These are phyloP conservation scores for Astropecten irregularis DNA, from an alignment of 53 echinoderm and acorn worm genomes.

Conservation along the genomic window DNA sequence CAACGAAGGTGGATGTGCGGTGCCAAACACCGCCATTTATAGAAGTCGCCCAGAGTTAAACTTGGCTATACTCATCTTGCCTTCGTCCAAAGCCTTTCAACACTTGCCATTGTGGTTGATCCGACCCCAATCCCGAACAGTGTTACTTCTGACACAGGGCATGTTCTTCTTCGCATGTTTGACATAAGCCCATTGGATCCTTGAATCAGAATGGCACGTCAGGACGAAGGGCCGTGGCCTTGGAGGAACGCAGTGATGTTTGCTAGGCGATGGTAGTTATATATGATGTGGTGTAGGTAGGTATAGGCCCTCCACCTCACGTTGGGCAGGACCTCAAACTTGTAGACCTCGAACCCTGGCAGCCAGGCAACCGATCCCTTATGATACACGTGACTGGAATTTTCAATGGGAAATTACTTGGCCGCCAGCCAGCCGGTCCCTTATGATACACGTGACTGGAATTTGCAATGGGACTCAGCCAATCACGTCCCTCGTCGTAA, in stretches of 20 bases:
- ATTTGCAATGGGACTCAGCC: background rate
- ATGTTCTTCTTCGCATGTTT: background rate
- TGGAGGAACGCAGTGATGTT: slow-evolving; percentile 44
- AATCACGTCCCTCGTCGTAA: background rate
- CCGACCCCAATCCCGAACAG: background rate
- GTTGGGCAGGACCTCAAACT: slow-evolving; percentile 32
- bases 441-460: slow-evolving; percentile 6
- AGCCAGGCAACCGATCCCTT: background rate
- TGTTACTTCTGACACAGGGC: background rate
- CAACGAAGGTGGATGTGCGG: background rate
- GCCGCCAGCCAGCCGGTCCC: background rate
- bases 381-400: slow-evolving; percentile 39
- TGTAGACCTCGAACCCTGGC: slow-evolving; percentile 8
- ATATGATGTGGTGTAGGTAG: slow-evolving; percentile 41
- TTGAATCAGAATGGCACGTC: background rate
- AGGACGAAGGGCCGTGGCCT: background rate
- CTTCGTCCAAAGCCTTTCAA: background rate
- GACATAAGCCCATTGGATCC: slow-evolving; percentile 9
- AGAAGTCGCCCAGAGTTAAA: background rate
- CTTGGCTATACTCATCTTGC: background rate
- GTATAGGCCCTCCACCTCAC: slow-evolving; percentile 35
- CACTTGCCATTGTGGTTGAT: background rate
- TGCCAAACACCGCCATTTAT: slow-evolving; percentile 7
- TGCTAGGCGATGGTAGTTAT: slow-evolving; percentile 31
- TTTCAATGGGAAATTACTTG: background rate